Base-by-base conservation (phyloP, 2,797 vertebrate genomes). In the Brachyrhaphis roseni region DNA sequence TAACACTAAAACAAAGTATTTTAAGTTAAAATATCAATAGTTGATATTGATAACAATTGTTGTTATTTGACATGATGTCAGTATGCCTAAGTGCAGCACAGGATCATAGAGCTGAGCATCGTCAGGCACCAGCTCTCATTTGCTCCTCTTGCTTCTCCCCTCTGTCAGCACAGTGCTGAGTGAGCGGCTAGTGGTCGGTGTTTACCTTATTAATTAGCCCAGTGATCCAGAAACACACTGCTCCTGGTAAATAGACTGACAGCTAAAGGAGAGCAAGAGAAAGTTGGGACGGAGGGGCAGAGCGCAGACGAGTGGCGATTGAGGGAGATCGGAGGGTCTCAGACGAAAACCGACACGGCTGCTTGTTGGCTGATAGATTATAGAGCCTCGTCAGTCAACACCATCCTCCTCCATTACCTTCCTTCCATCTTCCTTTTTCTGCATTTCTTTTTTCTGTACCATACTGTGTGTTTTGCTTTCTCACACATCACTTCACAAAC, bases 121-220 rank as follows among this genome's bases (percentile, higher is more conserved):
- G 2, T 72, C 8, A 53, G 31, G 28, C 45, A 11, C 4, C 68
- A 26, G 1, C 72, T 55, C 49, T 28, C 0, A 34, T 78, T 74
- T 75, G 76, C 78, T 28, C 70, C 78, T 86, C 72, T 59, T 55
- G 75, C 68, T 79, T 74, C 80, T 76, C 76, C 55, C 20, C 76
- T 87, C 90, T 88, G 86, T 92, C 89, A 92, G 82, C 90, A 18
- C 78, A 39, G 83, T 41, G 88, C 77, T 87, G 87, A 93, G 89
- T 90, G 89, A 93, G 92, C 76, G 78, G 86, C 86, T 41, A 80
- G 84, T 31, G 64, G 81, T 64, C 80, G 74, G 79, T 90, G 91
- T 95, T 95, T 94, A 91, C 87, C 90, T 92, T 94, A 90, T 93
- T 93, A 92, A 94, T 95, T 94, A 94, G 88, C 91, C 90, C 91